Conservation (phyloP, 2,888 invertebrate genomes). For the Nineta flava region DNA sequence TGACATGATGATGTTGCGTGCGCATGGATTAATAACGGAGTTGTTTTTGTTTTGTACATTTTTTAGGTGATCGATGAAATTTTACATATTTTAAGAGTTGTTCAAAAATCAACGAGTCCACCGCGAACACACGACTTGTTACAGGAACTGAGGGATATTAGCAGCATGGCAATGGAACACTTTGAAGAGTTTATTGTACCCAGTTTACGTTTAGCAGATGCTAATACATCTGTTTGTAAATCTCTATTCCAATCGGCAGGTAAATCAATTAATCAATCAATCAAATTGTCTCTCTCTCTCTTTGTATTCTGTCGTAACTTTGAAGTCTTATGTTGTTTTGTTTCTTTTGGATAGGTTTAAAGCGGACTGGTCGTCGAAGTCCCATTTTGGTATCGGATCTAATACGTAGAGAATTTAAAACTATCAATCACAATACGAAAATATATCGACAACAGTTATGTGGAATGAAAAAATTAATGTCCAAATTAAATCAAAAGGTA, state of each 20-base stretch:
- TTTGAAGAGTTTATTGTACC: slow-evolving; percentile 80
- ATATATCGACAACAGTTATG: slow-evolving; percentile 21
- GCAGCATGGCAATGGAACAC: slow-evolving; percentile 91
- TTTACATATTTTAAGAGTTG: slow-evolving; percentile 49
- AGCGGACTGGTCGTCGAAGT: background rate
- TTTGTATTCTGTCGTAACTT: too few species aligned
- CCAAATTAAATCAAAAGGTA: slow-evolving; percentile 23
- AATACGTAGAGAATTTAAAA: slow-evolving; percentile 10
- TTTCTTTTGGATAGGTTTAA: slow-evolving; percentile 1
- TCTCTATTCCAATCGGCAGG: background rate
- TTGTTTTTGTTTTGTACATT: slow-evolving; percentile 5
- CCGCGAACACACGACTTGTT: slow-evolving; percentile 68
- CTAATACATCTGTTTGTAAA: slow-evolving; percentile 9
- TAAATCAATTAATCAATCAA: background rate
- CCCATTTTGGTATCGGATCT: slow-evolving; percentile 7
- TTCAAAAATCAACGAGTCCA: slow-evolving; percentile 47
- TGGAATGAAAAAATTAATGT: slow-evolving; percentile 22
- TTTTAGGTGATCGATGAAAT: slow-evolving; percentile 77
- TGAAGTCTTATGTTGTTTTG: too few species aligned
- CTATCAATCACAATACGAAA: slow-evolving; percentile 9
- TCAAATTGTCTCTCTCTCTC: too few species aligned
- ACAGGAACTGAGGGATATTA: slow-evolving; percentile 79
- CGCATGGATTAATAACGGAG: too few species aligned
- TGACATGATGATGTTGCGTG: too few species aligned
- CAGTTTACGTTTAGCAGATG: slow-evolving; percentile 13